Evolutionary conservation across 2,797 vertebrate genomes (phyloP).

Genomic region (Scomberomorus guttatus): DNA sequence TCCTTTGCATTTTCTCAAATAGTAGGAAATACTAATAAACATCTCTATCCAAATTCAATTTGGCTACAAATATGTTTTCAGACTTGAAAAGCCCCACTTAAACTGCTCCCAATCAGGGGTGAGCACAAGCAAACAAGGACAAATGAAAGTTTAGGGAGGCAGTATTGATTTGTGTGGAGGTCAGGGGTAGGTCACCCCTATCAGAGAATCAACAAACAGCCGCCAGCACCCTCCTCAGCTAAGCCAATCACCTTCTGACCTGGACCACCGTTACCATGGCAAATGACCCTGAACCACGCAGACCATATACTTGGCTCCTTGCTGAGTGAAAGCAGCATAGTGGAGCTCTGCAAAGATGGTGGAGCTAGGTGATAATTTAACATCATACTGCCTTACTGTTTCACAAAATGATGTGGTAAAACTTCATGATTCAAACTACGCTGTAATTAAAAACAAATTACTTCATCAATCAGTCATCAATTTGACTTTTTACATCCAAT

Average conservation of each 20-base stretch:
- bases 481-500: background rate
- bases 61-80: conserved; percentile 25
- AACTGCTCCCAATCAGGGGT: conserved; percentile 76
- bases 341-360: conserved; percentile 35
- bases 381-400: conserved; percentile 1
- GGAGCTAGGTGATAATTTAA: conserved; percentile 17
- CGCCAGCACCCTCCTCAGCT: conserved; percentile 75
- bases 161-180: conserved; percentile 85
- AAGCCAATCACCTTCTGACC: conserved; percentile 81
- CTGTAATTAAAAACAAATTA: conserved; percentile 6
- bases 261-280: conserved; percentile 77
- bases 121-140: conserved; percentile 79
- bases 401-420: background rate
- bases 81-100: conserved; percentile 53
- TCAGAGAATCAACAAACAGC: conserved; percentile 85
- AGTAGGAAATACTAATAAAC: background rate
- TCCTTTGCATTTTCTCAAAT: background rate
- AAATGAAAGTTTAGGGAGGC: conserved; percentile 87
- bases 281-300: conserved; percentile 77
- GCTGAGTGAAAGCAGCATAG: conserved; percentile 51
- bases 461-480: background rate
- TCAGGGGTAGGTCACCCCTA: conserved; percentile 83
- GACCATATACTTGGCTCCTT: conserved; percentile 53
- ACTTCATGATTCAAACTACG: conserved; percentile 8
- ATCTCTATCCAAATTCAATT: conserved; percentile 32